Percentiles rank a stretch among this genome's conserved stretches.
Evolutionary conservation across 2,113 vertebrate species (phyloP).

Genomic region (Damaliscus lunatus): DNA sequence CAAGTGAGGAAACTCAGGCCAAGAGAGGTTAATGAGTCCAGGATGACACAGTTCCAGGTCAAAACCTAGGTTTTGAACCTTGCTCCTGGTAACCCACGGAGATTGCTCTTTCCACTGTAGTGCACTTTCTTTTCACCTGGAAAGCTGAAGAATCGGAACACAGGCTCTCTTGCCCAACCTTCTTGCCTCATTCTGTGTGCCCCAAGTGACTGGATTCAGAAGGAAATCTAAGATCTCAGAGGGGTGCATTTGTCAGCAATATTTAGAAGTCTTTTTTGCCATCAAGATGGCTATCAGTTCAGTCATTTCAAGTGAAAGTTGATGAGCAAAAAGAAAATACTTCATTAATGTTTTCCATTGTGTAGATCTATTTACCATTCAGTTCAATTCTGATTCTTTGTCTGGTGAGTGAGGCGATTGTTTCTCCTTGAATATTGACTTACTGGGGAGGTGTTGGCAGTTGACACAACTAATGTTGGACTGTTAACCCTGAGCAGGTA

Average conservation of each 20-base stretch:
- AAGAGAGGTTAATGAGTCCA: not conserved
- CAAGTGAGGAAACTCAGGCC: not conserved
- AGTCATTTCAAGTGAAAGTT: not conserved
- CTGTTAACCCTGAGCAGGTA: not conserved
- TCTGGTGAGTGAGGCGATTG: not conserved
- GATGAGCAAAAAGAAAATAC: not conserved
- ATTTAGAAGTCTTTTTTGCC: not conserved
- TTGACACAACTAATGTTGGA: not conserved
- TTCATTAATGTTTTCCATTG: not conserved
- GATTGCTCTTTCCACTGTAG: not conserved
- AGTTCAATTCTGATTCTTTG: not conserved
- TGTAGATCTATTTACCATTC: not conserved
- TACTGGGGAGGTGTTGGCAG: not conserved
- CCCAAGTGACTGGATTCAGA: not conserved
- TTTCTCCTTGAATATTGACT: not conserved
- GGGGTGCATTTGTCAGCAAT: not conserved
- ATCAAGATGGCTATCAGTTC: not conserved
- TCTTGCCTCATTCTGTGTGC: not conserved
- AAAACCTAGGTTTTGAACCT: not conserved
- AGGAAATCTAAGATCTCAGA: not conserved
- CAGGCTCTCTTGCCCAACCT: not conserved
- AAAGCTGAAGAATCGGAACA: no score
- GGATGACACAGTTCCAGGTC: not conserved
- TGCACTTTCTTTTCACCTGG: not conserved
- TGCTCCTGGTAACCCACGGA: not conserved